Evolutionary conservation across 2,113 vertebrate species (phyloP).

Genomic region (Lepus timidus): DNA sequence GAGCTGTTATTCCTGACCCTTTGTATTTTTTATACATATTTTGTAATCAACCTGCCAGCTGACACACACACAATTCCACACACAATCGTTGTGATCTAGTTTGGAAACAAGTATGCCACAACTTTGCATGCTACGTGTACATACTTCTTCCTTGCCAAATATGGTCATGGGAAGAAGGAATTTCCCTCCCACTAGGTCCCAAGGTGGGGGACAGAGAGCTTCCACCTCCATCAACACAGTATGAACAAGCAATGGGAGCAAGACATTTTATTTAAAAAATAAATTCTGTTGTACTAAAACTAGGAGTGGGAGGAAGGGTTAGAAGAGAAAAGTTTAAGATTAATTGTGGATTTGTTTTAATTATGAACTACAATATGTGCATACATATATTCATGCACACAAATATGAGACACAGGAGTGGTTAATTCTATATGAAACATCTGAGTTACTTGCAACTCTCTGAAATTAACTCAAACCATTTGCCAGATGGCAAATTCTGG

Average conservation of each 20-base stretch:
- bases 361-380: constrained; percentile 28
- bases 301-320: background rate
- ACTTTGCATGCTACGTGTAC: background rate
- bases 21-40: background rate
- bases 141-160: background rate
- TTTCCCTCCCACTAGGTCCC: background rate
- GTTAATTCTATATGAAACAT: constrained; percentile 46
- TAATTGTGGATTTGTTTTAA: constrained; percentile 40
- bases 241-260: background rate
- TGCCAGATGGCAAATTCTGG: constrained; percentile 76
- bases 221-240: background rate
- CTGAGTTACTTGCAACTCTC: constrained; percentile 48
- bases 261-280: constrained; percentile 32
- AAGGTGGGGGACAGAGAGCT: background rate
- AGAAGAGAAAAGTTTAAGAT: constrained; percentile 40
- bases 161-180: background rate
- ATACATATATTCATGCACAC: background rate
- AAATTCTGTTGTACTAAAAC: background rate
- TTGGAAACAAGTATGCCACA: background rate
- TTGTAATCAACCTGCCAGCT: background rate
- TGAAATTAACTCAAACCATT: constrained; percentile 74
- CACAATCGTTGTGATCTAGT: background rate
- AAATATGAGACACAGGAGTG: constrained; percentile 17
- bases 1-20: background rate
- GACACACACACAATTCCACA: background rate